Base-by-base conservation (phyloP, 2,888 invertebrate genomes). In the Epistrophella euchroma region DNA sequence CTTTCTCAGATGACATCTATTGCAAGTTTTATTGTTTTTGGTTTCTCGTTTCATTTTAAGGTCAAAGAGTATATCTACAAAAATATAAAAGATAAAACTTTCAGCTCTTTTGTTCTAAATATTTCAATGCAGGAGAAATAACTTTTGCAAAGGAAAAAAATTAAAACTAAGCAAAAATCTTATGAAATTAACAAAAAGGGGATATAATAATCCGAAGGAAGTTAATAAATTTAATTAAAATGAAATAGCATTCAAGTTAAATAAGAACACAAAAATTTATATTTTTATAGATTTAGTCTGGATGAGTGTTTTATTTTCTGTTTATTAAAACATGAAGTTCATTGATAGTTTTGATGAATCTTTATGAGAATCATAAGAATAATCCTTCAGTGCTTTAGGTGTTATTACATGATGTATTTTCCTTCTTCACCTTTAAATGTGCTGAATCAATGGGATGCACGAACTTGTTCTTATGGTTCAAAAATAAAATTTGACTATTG, bases 191-290 rank as follows among this genome's bases (percentile, higher is more conserved):
- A 19, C 19, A 58, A 56, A 25, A 4, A 32, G 32, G n/a, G 9
- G 19, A 47, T 47, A 35, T 19, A 19, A 58, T 52, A 58, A 58
- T 58, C 10, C 19, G 13, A 19, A 35, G 13, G 35, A 35, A 58
- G 58, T 58, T 35, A 35, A 19, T 58, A 35, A 58, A 58, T 35
- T 58, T 58, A 58, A 58, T 35, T 35, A n/a, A 17, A 28, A 2
- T 56, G 32, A 2, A 56, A 56, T 32, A 5, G 17, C 17, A 56
- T 56, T 28, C 2, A 28, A 52, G 50, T 52, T 15, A 52, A 52
- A 52, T 25, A 52, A 50, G 13, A 19, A 47, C 5, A 5, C 10
- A 43, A 43, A 43, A n/a, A n/a, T 43, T n/a, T 43, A 2, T 37
- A 1, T 17, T 45, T 17, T 7, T 13, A 4, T n/a, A n/a, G n/a